Base-by-base conservation (phyloP, 2,888 invertebrate species). In the Mimas tiliae region DNA sequence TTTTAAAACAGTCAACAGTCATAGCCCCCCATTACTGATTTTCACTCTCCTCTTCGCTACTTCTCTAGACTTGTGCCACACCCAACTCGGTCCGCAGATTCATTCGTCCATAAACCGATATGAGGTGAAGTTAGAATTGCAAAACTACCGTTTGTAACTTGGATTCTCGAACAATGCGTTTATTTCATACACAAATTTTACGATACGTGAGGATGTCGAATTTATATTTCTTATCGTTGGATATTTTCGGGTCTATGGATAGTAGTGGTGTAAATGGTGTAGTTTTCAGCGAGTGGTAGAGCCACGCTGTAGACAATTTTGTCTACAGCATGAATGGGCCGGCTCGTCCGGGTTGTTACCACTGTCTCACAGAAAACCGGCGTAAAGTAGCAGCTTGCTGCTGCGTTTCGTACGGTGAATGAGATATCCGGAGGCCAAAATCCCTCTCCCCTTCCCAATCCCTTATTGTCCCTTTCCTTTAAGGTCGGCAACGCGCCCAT, bases 51-150 rank as follows among this genome's bases (percentile, higher is more conserved):
- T 27, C 33, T 63, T 14, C 9, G 38, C 55, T 69, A 65, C 64
- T 38, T 16, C 47, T 52, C 67, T 7, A 67, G 19, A 38, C 64
- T 74, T 72, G 45, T 1, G 45, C 75, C 73, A 66, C 27, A 27
- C 66, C 68, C 58, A 55, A 9, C 68, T 69, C 66, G 74, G 78
- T 73, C 74, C 74, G 73, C 81, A 76, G 76, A 85, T 77, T 80
- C 87, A 81, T 85, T 86, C 88, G 85, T 81, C 88, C 83, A 87
- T 85, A 81, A 89, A 90, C 87, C 87, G 91, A 91, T 90, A 91
- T 85, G 88, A 87, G 87, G 80, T 80, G 80, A 86, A 86, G 89
- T 90, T 89, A 87, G 90, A 90, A 91, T 90, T 89, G 90, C 90
- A 90, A 90, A 91, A 88, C 89, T 87, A 86, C 80, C 80, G 78